Evolutionary conservation across 2,888 invertebrate species (phyloP).

Genomic region (Archips crataeganus): DNA sequence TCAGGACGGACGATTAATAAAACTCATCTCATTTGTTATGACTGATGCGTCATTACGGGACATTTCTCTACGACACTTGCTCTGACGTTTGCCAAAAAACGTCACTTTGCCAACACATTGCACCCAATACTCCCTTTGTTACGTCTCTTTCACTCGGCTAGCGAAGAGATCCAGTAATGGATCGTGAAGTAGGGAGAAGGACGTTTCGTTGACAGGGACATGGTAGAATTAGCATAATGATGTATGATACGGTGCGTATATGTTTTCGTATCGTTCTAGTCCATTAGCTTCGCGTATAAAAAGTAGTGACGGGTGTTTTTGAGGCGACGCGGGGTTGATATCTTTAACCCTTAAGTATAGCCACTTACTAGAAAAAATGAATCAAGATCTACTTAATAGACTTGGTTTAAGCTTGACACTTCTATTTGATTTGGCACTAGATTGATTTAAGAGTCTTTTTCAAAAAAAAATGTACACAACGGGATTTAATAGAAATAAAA

Average conservation of each 20-base stretch:
- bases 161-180: background rate
- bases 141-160: background rate
- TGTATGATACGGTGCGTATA: slow-evolving; percentile 11
- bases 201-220: background rate
- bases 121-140: background rate
- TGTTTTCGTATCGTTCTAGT: slow-evolving; percentile 11
- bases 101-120: background rate
- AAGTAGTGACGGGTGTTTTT: background rate
- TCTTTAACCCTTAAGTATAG: background rate
- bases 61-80: slow-evolving; percentile 13
- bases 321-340: background rate
- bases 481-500: too few relatives aligned
- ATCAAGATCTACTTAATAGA: too few relatives aligned
- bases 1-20: slow-evolving; percentile 8
- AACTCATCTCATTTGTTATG: slow-evolving; percentile 25
- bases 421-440: too few relatives aligned
- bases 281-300: slow-evolving; percentile 20
- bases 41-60: slow-evolving; percentile 28
- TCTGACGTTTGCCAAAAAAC: slow-evolving; percentile 17
- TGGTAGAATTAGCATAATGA: slow-evolving; percentile 25
- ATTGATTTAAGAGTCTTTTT: too few relatives aligned
- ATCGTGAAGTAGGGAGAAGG: background rate
- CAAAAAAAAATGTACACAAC: too few relatives aligned
- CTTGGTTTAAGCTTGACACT: background rate
- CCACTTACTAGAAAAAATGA: too few relatives aligned